phyloP scores from a whole-genome alignment of 2,797 vertebrate species.

The Galagoides demidoff region DNA sequence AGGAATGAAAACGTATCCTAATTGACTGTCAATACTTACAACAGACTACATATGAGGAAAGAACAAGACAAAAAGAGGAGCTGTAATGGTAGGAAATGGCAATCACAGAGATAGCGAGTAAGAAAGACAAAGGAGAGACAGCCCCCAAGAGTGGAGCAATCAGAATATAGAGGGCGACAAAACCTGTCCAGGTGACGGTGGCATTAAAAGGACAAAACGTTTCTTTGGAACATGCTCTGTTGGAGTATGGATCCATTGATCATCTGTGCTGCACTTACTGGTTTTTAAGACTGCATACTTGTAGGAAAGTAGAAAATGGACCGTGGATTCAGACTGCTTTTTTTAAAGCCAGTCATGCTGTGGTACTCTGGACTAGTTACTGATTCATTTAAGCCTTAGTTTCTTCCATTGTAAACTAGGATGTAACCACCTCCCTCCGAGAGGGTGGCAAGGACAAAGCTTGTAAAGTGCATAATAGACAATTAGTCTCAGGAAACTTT shows the following conservation, averaged over 20 bases:
- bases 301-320: not conserved
- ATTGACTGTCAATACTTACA: not conserved
- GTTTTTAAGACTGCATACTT: not conserved
- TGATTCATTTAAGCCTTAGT: not conserved
- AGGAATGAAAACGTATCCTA: not conserved
- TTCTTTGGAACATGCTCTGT: not conserved
- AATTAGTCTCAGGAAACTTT: not conserved
- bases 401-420: not conserved
- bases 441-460: not conserved
- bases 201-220: not conserved
- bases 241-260: not conserved
- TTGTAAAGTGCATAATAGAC: not conserved
- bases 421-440: not conserved
- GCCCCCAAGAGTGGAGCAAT: not conserved
- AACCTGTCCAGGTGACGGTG: not conserved
- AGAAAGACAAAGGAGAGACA: not conserved
- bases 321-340: not conserved
- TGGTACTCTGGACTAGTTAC: not conserved
- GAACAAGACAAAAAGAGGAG: not conserved
- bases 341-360: not conserved
- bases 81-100: not conserved
- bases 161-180: not conserved
- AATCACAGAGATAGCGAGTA: not conserved
- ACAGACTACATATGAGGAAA: not conserved
- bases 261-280: not conserved